phyloP scores from a whole-genome alignment of 2,888 invertebrate species.

The Calameuta idolon region DNA sequence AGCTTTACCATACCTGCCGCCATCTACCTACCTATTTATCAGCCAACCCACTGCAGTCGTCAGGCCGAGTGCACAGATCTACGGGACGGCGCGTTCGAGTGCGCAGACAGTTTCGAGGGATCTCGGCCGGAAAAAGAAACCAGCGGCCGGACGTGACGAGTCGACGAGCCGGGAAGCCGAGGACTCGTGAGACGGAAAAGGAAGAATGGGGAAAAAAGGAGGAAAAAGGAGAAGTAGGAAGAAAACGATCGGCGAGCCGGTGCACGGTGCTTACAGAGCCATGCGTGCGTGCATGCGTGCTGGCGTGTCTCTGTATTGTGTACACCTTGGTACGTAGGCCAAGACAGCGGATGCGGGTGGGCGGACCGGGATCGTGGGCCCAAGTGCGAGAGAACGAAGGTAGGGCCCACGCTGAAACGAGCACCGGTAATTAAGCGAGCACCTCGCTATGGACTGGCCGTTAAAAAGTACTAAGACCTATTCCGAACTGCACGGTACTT shows the following conservation, averaged over 20 bases:
- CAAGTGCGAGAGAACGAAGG: constrained; percentile 22
- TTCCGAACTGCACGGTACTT: neutral
- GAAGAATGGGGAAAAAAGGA: constrained; percentile 11
- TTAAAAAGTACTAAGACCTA: constrained; percentile 10
- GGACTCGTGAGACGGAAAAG: constrained; percentile 1
- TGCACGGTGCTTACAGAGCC: neutral
- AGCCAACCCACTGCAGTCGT: neutral
- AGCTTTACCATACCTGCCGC: neutral
- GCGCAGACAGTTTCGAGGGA: neutral
- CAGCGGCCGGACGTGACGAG: constrained; percentile 3
- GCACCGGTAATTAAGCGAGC: constrained; percentile 18
- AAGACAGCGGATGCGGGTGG: constrained; percentile 56
- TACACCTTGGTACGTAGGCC: constrained; percentile 42
- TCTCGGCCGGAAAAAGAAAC: constrained; percentile 1
- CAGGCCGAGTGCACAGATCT: neutral
- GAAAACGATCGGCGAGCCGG: constrained; percentile 10
- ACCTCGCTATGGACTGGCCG: constrained; percentile 11
- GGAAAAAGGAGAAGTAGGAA: constrained; percentile 7
- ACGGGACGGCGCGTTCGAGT: neutral
- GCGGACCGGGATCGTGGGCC: constrained; percentile 52
- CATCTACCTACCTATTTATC: constrained; percentile 11
- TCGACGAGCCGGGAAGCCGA: constrained; percentile 10
- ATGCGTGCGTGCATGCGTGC: neutral
- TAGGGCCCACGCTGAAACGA: constrained; percentile 17
- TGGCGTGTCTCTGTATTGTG: constrained; percentile 9